These are phyloP conservation scores for Erinaceus europaeus DNA, from an alignment of 2,113 vertebrate species.

Conservation along the genomic window DNA sequence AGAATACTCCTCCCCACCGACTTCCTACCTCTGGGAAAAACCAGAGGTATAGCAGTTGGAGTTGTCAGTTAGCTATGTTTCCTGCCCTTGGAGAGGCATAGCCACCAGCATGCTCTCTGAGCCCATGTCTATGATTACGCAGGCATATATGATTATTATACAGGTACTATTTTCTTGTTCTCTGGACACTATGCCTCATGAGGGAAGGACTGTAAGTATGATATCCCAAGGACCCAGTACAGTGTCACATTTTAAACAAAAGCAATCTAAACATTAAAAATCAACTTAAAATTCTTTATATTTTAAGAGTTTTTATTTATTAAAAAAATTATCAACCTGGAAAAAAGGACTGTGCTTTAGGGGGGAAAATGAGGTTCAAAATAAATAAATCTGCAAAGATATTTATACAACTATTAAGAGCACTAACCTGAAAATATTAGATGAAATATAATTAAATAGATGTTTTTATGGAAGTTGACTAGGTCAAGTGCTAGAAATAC, in stretches of 20 bases:
- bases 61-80: background rate
- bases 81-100: background rate
- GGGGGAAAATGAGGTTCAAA: background rate
- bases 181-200: background rate
- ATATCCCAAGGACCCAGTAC: background rate
- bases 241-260: background rate
- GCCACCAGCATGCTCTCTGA: background rate
- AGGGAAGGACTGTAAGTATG: background rate
- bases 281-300: background rate
- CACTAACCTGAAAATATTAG: background rate
- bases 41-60: background rate
- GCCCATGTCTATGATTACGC: fast-evolving
- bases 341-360: background rate
- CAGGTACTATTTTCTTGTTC: background rate
- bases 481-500: background rate
- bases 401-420: background rate
- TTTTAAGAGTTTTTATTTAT: too few relatives aligned
- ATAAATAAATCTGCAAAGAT: background rate
- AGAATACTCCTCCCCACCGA: too few relatives aligned
- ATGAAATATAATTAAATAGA: background rate
- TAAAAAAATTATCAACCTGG: too few relatives aligned
- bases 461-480: background rate
- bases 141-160: background rate
- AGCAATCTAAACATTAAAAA: background rate
- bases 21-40: background rate